Base-by-base conservation (phyloP, 1,140 invertebrate genomes). In the Apocrypta bakeri region DNA sequence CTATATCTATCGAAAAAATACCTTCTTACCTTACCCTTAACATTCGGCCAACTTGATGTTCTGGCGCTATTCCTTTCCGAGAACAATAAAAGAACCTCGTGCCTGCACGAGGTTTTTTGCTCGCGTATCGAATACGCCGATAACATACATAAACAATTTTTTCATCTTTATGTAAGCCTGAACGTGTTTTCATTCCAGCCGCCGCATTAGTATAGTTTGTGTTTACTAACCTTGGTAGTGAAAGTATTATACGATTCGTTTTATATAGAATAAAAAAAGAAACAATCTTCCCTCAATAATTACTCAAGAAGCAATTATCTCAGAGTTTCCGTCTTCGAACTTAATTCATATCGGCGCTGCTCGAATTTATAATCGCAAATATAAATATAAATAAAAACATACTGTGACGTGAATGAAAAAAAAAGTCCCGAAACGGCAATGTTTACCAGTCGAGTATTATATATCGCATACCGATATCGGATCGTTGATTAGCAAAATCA, bases 1-100 rank as follows among this genome's bases (percentile, higher is more conserved):
- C 84, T 85, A 81, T 82, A 31, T 14, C 72, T n/a, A n/a, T n/a
- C 79, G 72, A 85, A 86, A 85, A 88, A 86, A 87, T 81, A 85
- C 63, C 63, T 74, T 42, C 66, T 77, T 71, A 24, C 17, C 40
- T 69, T 27, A 64, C 73, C 75, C 31, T 75, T 66, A 64, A 24
- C 27, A 48, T 56, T 37, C 40, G 74, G 71, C 27, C 27, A 21
- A 56, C 77, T 81, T 81, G 73, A 83, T 80, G 75, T n/a, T 64
- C 63, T 25, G 27, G 11, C 68, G 64, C 37, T 69, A 66, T 69
- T 72, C 56, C 68, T 80, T 80, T 64, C 42, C 69, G 17, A 69
- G 79, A 80, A 80, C 71, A 73, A 64, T 71, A 48, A 24, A 56
- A 7, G 48, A 1, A 6, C 3, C 48, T 56, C 48, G 42, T 1